Evolutionary conservation across 92 coral and sea anemone genomes (phyloP).

Genomic region (Porites cylindrica): DNA sequence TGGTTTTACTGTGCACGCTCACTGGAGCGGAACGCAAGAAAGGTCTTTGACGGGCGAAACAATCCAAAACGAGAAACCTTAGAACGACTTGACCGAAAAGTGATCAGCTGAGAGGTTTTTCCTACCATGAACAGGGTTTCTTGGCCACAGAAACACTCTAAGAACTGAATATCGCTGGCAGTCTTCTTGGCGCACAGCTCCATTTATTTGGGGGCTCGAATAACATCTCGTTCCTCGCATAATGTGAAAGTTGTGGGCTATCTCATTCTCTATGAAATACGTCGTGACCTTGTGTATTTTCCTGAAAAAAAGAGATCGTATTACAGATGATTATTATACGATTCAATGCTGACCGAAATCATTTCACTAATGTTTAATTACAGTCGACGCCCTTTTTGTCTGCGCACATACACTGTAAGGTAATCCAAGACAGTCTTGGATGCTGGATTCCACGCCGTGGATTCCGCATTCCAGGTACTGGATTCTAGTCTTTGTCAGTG

Average conservation of each 20-base stretch:
- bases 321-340: too few relatives aligned
- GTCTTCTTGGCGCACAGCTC: not conserved
- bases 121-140: conserved; percentile 87
- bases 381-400: too few relatives aligned
- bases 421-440: too few relatives aligned
- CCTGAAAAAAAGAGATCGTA: conserved; percentile 38
- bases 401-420: too few relatives aligned
- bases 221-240: conserved; percentile 68
- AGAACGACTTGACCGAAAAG: too few relatives aligned
- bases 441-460: too few relatives aligned
- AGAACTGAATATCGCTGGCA: conserved; percentile 29
- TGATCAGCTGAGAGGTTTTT: not conserved
- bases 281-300: conserved; percentile 77
- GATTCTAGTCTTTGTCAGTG: too few relatives aligned
- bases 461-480: too few relatives aligned
- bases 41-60: too few relatives aligned
- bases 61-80: too few relatives aligned
- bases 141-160: conserved; percentile 90
- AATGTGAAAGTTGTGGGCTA: conserved; percentile 92
- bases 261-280: conserved; percentile 81
- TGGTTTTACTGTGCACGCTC: too few relatives aligned
- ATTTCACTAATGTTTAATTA: not conserved
- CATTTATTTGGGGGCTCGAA: conserved; percentile 30
- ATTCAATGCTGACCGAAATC: not conserved
- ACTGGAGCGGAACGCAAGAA: too few relatives aligned